Percentiles rank a stretch among this genome's conserved stretches.
Conservation (phyloP, 2,888 invertebrate species). For the Agrenia bidenticulata region DNA sequence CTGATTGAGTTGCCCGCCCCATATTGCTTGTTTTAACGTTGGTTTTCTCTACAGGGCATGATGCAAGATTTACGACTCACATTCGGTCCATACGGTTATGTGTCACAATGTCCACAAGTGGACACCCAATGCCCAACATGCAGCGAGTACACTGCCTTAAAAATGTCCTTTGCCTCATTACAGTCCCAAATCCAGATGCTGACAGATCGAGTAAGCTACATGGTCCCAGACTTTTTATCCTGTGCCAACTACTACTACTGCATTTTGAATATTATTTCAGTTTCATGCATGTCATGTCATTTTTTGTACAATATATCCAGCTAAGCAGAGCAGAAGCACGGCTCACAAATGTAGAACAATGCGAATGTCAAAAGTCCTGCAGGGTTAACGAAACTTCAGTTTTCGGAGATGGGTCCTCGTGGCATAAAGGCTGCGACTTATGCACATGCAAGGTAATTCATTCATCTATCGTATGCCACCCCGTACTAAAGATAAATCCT, state of each 20-base stretch:
- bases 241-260: too few relatives aligned
- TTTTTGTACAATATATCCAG: constrained; percentile 59
- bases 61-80: constrained; percentile 84
- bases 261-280: constrained; percentile 7
- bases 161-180: constrained; percentile 78
- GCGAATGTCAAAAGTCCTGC: constrained; percentile 88
- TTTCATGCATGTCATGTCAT: constrained; percentile 52
- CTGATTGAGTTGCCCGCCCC: too few relatives aligned
- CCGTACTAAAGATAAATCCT: background rate
- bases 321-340: constrained; percentile 77
- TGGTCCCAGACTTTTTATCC: background rate
- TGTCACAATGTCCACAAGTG: constrained; percentile 80
- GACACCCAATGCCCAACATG: constrained; percentile 87
- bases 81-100: constrained; percentile 80
- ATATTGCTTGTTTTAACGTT: background rate
- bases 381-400: constrained; percentile 72
- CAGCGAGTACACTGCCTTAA: constrained; percentile 81
- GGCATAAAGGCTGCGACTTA: constrained; percentile 81
- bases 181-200: constrained; percentile 78
- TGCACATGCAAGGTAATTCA: constrained; percentile 79
- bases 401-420: constrained; percentile 78
- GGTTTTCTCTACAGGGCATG: constrained; percentile 67
- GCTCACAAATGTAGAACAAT: constrained; percentile 76
- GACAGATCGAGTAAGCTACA: constrained; percentile 72
- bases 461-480: background rate